phyloP scores from a whole-genome alignment of 2,888 invertebrate genomes.

The Agrotis ipsilon region DNA sequence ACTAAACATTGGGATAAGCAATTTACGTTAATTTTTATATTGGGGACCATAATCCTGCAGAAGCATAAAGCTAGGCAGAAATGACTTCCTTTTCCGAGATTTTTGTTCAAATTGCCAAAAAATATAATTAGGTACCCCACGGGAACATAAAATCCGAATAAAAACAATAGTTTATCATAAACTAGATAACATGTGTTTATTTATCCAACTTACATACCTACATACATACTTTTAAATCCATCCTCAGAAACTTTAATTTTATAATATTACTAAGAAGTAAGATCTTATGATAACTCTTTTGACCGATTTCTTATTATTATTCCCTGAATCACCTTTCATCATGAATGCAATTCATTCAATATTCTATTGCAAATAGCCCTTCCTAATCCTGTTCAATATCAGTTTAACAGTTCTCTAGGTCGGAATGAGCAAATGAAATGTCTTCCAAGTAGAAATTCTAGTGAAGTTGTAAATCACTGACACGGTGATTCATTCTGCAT shows the following conservation, averaged over 20 bases:
- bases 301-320: background rate
- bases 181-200: no score
- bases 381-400: slow-evolving; percentile 1
- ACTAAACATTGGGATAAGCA: background rate
- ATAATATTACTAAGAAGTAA: no score
- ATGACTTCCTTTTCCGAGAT: background rate
- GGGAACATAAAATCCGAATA: no score
- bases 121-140: no score
- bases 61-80: background rate
- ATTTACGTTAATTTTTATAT: background rate
- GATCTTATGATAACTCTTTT: no score
- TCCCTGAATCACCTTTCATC: background rate
- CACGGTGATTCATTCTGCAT: slow-evolving; percentile 51
- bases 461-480: slow-evolving; percentile 46
- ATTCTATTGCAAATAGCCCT: background rate
- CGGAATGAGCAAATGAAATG: slow-evolving; percentile 53
- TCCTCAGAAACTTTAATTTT: no score
- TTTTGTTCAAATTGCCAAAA: background rate
- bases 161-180: no score
- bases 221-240: no score
- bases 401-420: slow-evolving; percentile 31
- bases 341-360: background rate
- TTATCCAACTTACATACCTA: no score
- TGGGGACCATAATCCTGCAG: no score
- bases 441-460: slow-evolving; percentile 53